Conservation (phyloP, 2,888 invertebrate species). For the Drosophila longiperda region DNA sequence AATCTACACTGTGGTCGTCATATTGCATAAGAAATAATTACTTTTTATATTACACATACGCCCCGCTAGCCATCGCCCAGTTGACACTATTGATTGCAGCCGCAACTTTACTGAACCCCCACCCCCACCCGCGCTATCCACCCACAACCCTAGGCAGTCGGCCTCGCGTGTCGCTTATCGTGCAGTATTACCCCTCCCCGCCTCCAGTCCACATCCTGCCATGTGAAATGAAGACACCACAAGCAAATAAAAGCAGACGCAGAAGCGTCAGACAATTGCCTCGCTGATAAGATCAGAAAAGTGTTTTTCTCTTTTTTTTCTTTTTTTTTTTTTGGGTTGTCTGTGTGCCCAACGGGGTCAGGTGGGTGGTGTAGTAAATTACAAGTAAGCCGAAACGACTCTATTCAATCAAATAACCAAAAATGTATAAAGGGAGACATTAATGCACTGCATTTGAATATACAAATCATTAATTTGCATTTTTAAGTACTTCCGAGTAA, state of each 20-base stretch:
- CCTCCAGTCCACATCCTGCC: not conserved
- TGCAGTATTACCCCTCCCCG: slow-evolving; percentile 3
- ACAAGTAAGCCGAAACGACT: slow-evolving; percentile 52
- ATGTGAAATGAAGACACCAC: slow-evolving; percentile 71
- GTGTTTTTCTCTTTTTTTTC: slow-evolving; percentile 42
- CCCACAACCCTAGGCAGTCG: slow-evolving; percentile 15
- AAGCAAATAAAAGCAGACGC: slow-evolving; percentile 56
- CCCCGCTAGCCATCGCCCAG: slow-evolving; percentile 50
- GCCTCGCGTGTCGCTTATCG: slow-evolving; percentile 77
- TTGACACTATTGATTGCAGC: slow-evolving; percentile 73
- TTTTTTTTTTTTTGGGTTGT: slow-evolving; percentile 1
- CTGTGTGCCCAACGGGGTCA: slow-evolving; percentile 33
- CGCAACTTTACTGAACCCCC: slow-evolving; percentile 16
- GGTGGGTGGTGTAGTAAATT: slow-evolving; percentile 49
- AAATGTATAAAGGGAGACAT: slow-evolving; percentile 18
- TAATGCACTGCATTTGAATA: slow-evolving; percentile 4
- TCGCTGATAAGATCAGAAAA: slow-evolving; percentile 70
- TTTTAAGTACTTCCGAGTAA: not conserved
- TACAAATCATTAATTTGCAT: slow-evolving; percentile 2
- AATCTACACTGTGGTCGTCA: slow-evolving; percentile 36
- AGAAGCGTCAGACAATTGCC: slow-evolving; percentile 77
- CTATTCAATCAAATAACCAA: slow-evolving; percentile 61
- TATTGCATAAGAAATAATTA: slow-evolving; percentile 79
- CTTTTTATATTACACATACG: slow-evolving; percentile 79
- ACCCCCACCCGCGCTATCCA: not conserved